A percentile compares a stretch with the other conserved stretches of the same genome.
These are phyloP conservation scores for Aporrectodea caliginosa DNA, from an alignment of 1,140 invertebrate species.

Conservation along the genomic window DNA sequence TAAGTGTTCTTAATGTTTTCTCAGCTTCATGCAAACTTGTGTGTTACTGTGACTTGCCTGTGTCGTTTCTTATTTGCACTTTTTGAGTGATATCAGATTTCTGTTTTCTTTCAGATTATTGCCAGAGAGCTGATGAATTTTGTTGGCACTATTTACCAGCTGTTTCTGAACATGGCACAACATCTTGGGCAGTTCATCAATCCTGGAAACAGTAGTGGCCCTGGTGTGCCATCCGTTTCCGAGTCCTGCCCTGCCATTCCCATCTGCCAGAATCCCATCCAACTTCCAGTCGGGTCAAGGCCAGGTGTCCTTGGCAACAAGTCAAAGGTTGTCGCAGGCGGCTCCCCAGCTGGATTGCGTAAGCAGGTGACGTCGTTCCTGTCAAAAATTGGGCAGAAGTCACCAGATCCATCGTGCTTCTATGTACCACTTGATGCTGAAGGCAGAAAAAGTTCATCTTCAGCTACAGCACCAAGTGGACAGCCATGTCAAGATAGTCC, in stretches of 20 bases:
- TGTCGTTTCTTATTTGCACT: too few species aligned
- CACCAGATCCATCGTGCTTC: background rate
- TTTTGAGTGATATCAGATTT: too few species aligned
- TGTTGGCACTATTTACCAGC: background rate
- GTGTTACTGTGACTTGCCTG: too few species aligned
- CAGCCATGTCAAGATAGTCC: background rate
- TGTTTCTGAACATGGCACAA: background rate
- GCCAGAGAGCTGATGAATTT: background rate
- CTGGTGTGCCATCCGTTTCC: background rate
- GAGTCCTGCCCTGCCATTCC: background rate
- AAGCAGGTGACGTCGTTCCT: background rate
- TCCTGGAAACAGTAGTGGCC: background rate
- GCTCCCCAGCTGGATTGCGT: background rate
- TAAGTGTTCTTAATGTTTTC: too few species aligned
- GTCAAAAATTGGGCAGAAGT: background rate
- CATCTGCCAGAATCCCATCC: background rate
- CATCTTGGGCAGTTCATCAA: background rate
- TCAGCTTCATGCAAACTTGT: too few species aligned
- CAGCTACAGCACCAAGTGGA: background rate
- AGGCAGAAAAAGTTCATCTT: background rate
- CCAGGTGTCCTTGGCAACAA: background rate
- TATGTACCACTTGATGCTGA: background rate
- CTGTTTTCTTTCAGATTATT: background rate
- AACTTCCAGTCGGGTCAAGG: background rate
- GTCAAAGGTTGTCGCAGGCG: background rate